A percentile compares a stretch with the other conserved stretches of the same genome.
phyloP scores from a whole-genome alignment of 2,113 vertebrate genomes.

The Mixornis gularis region DNA sequence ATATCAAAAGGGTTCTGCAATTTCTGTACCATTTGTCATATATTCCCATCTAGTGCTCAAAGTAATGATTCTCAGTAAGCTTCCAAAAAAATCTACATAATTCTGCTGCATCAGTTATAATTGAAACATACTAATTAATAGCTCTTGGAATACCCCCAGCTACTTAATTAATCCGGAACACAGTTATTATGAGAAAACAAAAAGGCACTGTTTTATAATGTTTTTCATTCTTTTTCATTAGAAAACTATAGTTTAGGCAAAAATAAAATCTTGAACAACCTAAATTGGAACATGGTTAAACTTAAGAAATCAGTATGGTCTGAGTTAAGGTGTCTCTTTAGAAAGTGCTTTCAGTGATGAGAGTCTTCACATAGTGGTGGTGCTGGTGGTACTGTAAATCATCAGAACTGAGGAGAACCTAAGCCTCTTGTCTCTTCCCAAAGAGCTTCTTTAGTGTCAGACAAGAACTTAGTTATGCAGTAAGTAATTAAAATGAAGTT shows the following conservation, averaged over 20 bases:
- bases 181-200: background rate
- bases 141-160: background rate
- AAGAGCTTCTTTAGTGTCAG: background rate
- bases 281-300: background rate
- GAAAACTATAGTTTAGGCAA: background rate
- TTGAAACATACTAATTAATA: conserved; percentile 25
- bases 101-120: conserved; percentile 11
- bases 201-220: background rate
- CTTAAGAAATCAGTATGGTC: background rate
- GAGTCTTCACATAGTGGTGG: background rate
- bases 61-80: background rate
- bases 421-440: background rate
- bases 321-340: background rate
- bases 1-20: background rate
- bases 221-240: background rate
- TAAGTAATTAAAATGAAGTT: background rate
- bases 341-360: background rate
- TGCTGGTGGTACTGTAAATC: background rate
- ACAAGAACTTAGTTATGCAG: background rate
- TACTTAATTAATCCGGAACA: conserved; percentile 4
- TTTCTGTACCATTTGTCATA: background rate
- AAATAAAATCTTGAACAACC: background rate
- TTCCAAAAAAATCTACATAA: background rate
- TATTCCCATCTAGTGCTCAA: background rate
- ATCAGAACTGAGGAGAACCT: background rate